Conservation (phyloP, 2,113 vertebrate species). For the Plecotus auritus region DNA sequence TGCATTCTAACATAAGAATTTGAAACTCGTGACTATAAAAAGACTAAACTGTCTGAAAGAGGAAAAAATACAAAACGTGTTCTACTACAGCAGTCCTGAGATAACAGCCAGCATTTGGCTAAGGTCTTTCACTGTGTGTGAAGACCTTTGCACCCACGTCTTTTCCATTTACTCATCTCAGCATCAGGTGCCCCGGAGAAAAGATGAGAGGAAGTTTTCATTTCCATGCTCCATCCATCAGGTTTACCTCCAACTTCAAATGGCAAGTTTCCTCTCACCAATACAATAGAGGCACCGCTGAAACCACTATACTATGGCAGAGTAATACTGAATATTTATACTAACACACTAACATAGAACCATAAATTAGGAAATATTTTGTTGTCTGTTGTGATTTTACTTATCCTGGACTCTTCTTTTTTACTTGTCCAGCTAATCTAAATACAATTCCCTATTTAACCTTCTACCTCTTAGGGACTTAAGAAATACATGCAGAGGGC, state of each 20-base stretch:
- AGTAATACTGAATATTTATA: background rate
- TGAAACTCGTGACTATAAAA: background rate
- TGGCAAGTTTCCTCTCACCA: background rate
- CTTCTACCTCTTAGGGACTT: background rate
- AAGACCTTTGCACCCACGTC: background rate
- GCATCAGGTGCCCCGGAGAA: background rate
- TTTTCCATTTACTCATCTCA: background rate
- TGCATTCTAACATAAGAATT: background rate
- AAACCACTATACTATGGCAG: background rate
- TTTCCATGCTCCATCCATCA: background rate
- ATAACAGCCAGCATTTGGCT: background rate
- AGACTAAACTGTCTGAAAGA: background rate
- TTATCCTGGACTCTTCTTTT: background rate
- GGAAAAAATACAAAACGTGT: background rate
- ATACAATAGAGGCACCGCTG: background rate
- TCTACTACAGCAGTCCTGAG: background rate
- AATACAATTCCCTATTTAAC: background rate
- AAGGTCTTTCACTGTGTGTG: background rate
- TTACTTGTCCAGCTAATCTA: slow-evolving; percentile 6
- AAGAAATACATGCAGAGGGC: background rate
- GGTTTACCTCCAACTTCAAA: background rate
- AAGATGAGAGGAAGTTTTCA: background rate
- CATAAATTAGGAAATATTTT: background rate
- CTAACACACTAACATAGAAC: background rate
- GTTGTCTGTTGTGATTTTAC: background rate